phyloP scores from a whole-genome alignment of 2,888 invertebrate genomes.

The Heteropelma amictum region DNA sequence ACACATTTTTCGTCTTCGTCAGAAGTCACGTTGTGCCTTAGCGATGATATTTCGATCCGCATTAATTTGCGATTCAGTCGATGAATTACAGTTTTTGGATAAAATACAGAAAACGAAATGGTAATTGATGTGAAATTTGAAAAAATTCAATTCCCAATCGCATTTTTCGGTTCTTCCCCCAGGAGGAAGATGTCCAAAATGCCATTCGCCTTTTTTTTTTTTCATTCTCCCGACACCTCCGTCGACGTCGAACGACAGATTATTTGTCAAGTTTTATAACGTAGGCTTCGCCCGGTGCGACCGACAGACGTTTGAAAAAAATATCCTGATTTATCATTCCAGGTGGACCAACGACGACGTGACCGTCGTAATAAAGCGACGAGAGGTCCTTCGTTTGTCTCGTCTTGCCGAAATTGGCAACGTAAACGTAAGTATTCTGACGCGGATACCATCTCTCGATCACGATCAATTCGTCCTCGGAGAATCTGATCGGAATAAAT shows the following conservation, averaged over 20 bases:
- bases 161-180: not conserved
- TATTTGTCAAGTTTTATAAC: conserved; percentile 83
- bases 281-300: conserved; percentile 82
- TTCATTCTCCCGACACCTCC: conserved; percentile 1
- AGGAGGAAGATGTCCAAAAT: not conserved
- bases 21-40: no score
- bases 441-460: conserved; percentile 90
- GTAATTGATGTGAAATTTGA: not conserved
- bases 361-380: conserved; percentile 87
- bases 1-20: no score
- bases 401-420: conserved; percentile 84
- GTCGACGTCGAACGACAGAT: conserved; percentile 50
- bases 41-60: no score
- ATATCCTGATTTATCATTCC: conserved; percentile 77
- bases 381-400: conserved; percentile 85
- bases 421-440: conserved; percentile 86
- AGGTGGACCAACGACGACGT: conserved; percentile 80
- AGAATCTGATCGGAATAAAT: conserved; percentile 76
- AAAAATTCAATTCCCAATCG: conserved; percentile 41
- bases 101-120: not conserved
- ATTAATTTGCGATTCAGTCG: no score
- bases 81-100: not conserved
- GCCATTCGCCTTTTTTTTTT: not conserved
- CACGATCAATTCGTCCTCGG: conserved; percentile 82
- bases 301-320: conserved; percentile 80